These are phyloP conservation scores for Paradisaea rubra DNA, from an alignment of 2,113 vertebrate species.

Conservation along the genomic window DNA sequence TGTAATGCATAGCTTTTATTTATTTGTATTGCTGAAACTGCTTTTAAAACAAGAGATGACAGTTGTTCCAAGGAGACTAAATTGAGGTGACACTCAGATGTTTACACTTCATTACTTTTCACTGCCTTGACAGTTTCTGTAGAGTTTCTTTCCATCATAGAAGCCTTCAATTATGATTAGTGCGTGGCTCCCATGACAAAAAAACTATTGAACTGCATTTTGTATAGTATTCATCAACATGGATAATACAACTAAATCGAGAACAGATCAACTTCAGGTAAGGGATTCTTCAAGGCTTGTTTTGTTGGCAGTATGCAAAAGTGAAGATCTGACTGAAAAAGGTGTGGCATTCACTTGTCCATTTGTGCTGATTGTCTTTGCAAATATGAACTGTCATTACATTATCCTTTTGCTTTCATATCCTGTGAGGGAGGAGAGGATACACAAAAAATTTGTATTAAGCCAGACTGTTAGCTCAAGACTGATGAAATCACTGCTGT, in stretches of 20 bases:
- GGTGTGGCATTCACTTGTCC: not conserved
- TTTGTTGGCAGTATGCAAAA: not conserved
- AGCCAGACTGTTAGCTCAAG: not conserved
- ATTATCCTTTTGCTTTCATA: not conserved
- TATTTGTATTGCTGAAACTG: not conserved
- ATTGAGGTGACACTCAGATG: not conserved
- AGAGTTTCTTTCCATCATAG: not conserved
- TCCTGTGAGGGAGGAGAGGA: not conserved
- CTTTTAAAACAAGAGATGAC: constrained; percentile 11
- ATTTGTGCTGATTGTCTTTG: not conserved
- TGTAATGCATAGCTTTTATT: not conserved
- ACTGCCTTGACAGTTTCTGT: constrained; percentile 22
- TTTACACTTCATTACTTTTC: constrained; percentile 35
- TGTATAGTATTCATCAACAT: not conserved
- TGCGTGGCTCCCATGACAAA: not conserved
- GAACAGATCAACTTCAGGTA: not conserved
- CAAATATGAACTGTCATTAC: not conserved
- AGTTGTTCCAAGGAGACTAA: not conserved
- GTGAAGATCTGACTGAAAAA: not conserved
- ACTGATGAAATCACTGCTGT: not conserved
- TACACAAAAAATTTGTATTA: fast-evolving
- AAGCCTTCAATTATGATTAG: not conserved
- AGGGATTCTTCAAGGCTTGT: not conserved
- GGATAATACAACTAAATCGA: not conserved
- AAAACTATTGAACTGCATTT: not conserved